These are phyloP conservation scores for Anguilla marmorata DNA, from an alignment of 2,797 vertebrate genomes.

Conservation along the genomic window DNA sequence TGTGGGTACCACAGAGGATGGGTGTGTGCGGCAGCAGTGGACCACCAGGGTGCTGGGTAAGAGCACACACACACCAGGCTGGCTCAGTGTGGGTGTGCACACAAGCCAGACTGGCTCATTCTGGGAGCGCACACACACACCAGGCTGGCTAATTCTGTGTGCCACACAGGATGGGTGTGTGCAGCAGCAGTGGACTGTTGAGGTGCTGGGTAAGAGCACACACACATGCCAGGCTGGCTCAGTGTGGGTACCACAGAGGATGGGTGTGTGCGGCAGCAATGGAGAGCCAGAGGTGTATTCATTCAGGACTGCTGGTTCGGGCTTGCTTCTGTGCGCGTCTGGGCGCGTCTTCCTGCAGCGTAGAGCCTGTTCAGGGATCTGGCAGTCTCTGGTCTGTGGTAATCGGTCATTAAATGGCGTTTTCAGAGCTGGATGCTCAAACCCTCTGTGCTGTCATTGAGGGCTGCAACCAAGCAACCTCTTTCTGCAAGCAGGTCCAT, in stretches of 20 bases:
- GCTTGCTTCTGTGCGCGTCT: background rate
- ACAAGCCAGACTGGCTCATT: background rate
- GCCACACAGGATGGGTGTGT: background rate
- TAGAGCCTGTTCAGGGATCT: background rate
- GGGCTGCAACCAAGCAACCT: background rate
- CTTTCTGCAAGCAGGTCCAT: background rate
- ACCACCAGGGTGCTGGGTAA: background rate
- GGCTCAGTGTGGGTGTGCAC: too few species aligned
- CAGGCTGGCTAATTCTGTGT: too few species aligned
- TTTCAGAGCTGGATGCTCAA: background rate
- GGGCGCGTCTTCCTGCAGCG: background rate
- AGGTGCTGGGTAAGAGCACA: background rate
- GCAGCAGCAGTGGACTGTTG: background rate
- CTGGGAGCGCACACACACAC: background rate
- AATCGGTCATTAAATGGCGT: slow-evolving; percentile 2
- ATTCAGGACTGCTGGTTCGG: background rate
- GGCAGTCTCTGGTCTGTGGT: background rate
- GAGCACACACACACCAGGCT: too few species aligned
- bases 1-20: background rate
- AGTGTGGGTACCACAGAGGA: background rate
- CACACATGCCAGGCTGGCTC: background rate
- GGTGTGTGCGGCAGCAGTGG: background rate
- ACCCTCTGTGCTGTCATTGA: too few species aligned
- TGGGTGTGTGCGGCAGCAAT: background rate
- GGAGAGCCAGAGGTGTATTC: background rate